Percentiles rank a stretch among this genome's conserved stretches.
These are phyloP conservation scores for Pempheris klunzingeri DNA, from an alignment of 2,797 vertebrate species.

Conservation along the genomic window DNA sequence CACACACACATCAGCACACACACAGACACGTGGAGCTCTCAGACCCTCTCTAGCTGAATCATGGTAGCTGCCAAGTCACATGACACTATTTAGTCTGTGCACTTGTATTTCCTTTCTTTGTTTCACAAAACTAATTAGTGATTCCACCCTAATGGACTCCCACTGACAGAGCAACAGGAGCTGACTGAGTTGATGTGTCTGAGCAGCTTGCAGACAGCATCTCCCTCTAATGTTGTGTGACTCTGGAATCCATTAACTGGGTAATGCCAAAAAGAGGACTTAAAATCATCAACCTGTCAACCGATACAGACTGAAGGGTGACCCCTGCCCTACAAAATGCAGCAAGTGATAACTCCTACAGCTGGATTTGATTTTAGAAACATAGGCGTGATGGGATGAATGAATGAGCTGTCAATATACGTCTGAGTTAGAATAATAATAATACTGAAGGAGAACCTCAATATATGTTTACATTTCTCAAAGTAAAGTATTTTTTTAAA, in stretches of 20 bases:
- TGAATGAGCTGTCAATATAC: neutral
- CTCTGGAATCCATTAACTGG: conserved; percentile 35
- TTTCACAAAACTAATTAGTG: neutral
- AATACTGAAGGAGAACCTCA: no score
- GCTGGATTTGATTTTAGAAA: neutral
- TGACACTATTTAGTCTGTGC: no score
- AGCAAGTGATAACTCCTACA: neutral
- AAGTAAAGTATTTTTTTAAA: no score
- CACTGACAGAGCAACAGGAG: conserved; percentile 19
- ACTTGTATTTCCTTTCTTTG: neutral
- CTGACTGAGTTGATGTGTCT: conserved; percentile 23
- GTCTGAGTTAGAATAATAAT: no score
- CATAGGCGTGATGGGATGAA: neutral
- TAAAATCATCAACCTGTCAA: neutral
- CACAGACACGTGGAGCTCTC: no score
- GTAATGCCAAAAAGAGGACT: conserved; percentile 7
- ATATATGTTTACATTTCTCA: no score
- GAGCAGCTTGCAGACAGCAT: conserved; percentile 31
- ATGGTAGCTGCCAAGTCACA: neutral
- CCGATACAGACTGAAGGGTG: neutral
- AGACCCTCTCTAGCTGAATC: neutral
- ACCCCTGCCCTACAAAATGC: neutral
- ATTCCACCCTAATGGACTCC: neutral
- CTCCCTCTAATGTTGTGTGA: conserved; percentile 33
- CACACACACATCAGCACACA: neutral